These are phyloP conservation scores for Sericinus montela DNA, from an alignment of 2,888 invertebrate species.

Conservation along the genomic window DNA sequence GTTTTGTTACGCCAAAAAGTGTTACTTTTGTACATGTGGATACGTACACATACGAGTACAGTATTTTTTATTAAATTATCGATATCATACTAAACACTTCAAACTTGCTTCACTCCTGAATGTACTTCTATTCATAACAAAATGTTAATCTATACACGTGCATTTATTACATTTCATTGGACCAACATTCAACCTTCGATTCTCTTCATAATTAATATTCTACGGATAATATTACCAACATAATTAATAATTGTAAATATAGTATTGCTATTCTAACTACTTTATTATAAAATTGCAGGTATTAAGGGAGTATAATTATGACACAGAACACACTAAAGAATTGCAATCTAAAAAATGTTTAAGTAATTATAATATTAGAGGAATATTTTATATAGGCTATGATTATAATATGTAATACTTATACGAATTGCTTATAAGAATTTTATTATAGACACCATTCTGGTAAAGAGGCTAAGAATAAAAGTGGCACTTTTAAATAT, in stretches of 20 bases:
- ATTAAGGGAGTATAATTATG: neutral
- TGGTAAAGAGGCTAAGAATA: constrained; percentile 40
- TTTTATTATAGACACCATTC: constrained; percentile 36
- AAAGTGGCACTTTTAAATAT: constrained; percentile 68
- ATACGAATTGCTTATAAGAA: constrained; percentile 46
- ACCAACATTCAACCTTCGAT: constrained; percentile 77
- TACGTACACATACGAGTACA: too few species aligned
- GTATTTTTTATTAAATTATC: too few species aligned
- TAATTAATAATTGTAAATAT: constrained; percentile 3
- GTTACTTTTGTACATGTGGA: too few species aligned
- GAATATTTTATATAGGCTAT: constrained; percentile 27
- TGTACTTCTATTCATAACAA: constrained; percentile 21
- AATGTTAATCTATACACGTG: constrained; percentile 56
- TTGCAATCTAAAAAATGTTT: constrained; percentile 33
- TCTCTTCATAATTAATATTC: constrained; percentile 45
- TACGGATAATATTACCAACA: constrained; percentile 16
- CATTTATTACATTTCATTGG: constrained; percentile 72
- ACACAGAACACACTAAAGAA: constrained; percentile 1
- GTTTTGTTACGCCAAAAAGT: too few species aligned
- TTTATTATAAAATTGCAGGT: neutral
- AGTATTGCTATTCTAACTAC: neutral
- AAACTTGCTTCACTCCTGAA: constrained; percentile 10
- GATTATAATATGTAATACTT: constrained; percentile 25
- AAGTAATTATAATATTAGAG: constrained; percentile 45
- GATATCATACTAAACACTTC: constrained; percentile 6